Evolutionary conservation across 1,140 invertebrate genomes (phyloP), one percentile per base, ranked within the genome.

Genomic region (Caenorhabditis remanei): DNA sequence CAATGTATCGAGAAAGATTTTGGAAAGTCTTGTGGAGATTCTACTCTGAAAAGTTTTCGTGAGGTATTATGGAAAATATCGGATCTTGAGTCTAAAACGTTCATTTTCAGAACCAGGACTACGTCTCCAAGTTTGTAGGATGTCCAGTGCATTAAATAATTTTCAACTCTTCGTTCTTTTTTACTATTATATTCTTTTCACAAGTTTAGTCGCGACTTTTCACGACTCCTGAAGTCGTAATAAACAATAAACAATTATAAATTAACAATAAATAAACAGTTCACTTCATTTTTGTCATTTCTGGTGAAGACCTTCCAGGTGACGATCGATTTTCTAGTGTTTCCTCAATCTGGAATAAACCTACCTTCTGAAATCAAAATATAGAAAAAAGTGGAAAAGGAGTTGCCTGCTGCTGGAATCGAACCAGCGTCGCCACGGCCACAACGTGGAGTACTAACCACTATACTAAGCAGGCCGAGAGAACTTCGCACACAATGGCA

Each of bases 381-480:
- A 1, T 32, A 32, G 32, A 32, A 53, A 53, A 11, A 79, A 46
- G 67, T 6, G 58, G 46, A 85, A 87, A 87, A 63, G 24, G 40
- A 87, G 71, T 43, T 86, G 85, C 85, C 85, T 67, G 67, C 67
- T 82, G 88, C 88, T 89, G 89, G 89, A 90, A 90, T 90, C 89
- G 89, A 90, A 90, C 89, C 89, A 85, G 87, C 87, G 89, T 90
- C 89, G 89, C 89, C 89, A 90, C 89, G 89, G 89, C 89, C 89
- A 90, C 89, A 90, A 90, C 89, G 89, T 90, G 89, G 89, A 90
- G 89, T 90, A 90, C 89, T 90, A 90, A 90, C 89, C 89, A 90
- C 89, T 90, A 90, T 90, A 90, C 89, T 90, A 90, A 82, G 58
- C 89, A 85, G 88, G 89, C 89, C 89, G 83, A 84, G 41, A 84